A percentile compares a stretch with the other conserved stretches of the same genome.
Evolutionary conservation across 2,888 invertebrate genomes (phyloP).

Genomic region (Sphinx pinastri): DNA sequence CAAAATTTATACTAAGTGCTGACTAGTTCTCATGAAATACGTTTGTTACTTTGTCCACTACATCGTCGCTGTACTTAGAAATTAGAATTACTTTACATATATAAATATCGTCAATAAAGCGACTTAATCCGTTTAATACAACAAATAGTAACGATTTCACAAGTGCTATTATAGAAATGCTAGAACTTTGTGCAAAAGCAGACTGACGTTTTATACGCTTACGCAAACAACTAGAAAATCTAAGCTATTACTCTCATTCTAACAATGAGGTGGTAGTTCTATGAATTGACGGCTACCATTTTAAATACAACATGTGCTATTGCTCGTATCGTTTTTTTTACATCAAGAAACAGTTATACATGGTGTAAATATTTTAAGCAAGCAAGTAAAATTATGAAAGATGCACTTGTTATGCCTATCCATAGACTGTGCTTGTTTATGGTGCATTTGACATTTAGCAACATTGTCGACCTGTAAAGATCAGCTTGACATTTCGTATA

Average conservation of each 20-base stretch:
- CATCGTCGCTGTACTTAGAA: too few species aligned
- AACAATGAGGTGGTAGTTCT: slow-evolving; percentile 2
- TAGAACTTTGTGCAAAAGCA: neutral
- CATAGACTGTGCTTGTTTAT: too few species aligned
- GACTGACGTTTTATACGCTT: neutral
- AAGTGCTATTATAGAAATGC: neutral
- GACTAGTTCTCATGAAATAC: too few species aligned
- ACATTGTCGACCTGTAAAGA: slow-evolving; percentile 4
- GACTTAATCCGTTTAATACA: neutral
- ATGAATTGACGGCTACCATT: slow-evolving; percentile 11
- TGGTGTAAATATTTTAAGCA: neutral
- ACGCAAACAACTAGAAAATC: neutral
- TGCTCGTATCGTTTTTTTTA: too few species aligned
- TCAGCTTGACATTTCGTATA: slow-evolving; percentile 1
- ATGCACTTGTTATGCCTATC: neutral
- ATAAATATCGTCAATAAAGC: neutral
- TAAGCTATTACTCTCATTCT: neutral
- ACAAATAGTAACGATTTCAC: neutral
- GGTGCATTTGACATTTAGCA: neutral
- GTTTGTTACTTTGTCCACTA: too few species aligned
- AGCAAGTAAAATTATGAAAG: slow-evolving; percentile 1
- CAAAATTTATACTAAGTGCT: too few species aligned
- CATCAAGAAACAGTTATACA: neutral
- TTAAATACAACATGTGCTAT: neutral
- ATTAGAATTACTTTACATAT: too few species aligned